These are phyloP conservation scores for Rhombomys opimus DNA, from an alignment of 2,113 vertebrate genomes.

Conservation along the genomic window DNA sequence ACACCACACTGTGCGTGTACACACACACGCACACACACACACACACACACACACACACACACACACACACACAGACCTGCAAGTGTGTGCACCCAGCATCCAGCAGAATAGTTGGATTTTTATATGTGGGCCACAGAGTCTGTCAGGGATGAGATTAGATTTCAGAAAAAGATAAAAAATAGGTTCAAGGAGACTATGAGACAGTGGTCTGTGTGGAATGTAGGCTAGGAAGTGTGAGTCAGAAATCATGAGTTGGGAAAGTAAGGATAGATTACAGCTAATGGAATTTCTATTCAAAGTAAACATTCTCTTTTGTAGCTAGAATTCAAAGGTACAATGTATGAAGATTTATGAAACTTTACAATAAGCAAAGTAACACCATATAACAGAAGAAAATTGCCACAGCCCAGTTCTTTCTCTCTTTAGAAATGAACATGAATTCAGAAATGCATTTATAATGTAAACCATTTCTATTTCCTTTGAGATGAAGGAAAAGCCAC, in stretches of 20 bases:
- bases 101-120: not conserved
- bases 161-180: not conserved
- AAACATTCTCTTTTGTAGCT: slow-evolving; percentile 65
- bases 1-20: too few species aligned
- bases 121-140: not conserved
- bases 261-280: slow-evolving; percentile 55
- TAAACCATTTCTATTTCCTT: slow-evolving; percentile 66
- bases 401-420: slow-evolving; percentile 51
- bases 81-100: too few species aligned
- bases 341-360: slow-evolving; percentile 67
- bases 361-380: slow-evolving; percentile 59
- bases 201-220: not conserved
- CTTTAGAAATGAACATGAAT: slow-evolving; percentile 69
- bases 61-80: not conserved
- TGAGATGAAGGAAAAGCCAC: slow-evolving; percentile 52
- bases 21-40: not conserved
- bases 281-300: slow-evolving; percentile 71
- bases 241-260: slow-evolving; percentile 29
- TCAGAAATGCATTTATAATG: slow-evolving; percentile 63
- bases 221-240: not conserved
- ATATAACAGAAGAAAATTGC: slow-evolving; percentile 61
- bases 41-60: not conserved
- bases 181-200: not conserved
- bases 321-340: slow-evolving; percentile 61
- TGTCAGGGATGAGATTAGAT: not conserved